Conservation (phyloP, 2,888 invertebrate species). For the Heliconius ismenius region DNA sequence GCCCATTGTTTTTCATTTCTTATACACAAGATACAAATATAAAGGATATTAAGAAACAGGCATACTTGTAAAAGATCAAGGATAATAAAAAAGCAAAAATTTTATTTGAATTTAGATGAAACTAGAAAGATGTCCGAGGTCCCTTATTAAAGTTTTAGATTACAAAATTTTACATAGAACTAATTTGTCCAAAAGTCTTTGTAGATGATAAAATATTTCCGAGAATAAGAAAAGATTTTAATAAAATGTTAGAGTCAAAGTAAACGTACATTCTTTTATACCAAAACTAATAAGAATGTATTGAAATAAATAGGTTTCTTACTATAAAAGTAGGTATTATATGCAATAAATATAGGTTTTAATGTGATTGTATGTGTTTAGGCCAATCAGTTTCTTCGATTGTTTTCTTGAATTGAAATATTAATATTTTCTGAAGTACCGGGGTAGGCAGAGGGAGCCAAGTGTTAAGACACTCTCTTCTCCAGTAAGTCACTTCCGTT, state of each 20-base stretch:
- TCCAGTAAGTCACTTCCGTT: too few species aligned
- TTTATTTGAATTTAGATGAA: conserved; percentile 4
- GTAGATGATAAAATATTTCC: not conserved
- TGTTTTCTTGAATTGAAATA: not conserved
- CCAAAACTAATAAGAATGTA: not conserved
- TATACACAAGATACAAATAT: too few species aligned
- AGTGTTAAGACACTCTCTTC: not conserved
- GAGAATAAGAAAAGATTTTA: not conserved
- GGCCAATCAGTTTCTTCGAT: not conserved
- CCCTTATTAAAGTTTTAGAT: conserved; percentile 13
- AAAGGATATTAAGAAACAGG: too few species aligned
- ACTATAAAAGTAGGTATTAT: not conserved
- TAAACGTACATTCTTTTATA: not conserved
- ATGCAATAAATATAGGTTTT: not conserved
- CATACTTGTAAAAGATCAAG: not conserved
- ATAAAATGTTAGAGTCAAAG: not conserved
- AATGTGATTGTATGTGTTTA: too few species aligned
- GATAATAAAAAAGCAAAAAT: not conserved
- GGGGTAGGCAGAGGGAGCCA: not conserved
- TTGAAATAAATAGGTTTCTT: conserved; percentile 1
- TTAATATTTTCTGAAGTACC: not conserved
- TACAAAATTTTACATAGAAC: conserved; percentile 3
- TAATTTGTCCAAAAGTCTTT: conserved; percentile 8
- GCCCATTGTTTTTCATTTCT: too few species aligned
- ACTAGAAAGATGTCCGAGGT: not conserved